phyloP scores from a whole-genome alignment of 2,888 invertebrate species.

The Oscheius sp. region DNA sequence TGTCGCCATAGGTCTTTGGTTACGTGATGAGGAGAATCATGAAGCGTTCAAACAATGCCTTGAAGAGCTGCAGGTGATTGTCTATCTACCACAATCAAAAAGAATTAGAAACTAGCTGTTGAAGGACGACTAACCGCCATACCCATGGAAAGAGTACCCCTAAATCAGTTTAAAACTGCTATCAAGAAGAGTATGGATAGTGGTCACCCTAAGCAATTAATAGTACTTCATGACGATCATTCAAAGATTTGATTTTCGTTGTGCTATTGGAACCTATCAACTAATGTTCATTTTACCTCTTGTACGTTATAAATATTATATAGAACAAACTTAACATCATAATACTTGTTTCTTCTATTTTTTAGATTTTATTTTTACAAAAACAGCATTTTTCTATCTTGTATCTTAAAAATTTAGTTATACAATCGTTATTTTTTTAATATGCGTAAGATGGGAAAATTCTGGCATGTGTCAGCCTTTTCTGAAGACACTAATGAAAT shows the following conservation, averaged over 20 bases:
- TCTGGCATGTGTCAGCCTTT: too few relatives aligned
- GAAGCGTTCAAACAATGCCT: slow-evolving; percentile 39
- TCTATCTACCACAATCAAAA: background rate
- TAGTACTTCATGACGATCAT: slow-evolving; percentile 29
- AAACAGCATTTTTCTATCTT: too few relatives aligned
- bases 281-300: background rate
- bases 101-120: background rate
- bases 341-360: too few relatives aligned
- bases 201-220: slow-evolving; percentile 43
- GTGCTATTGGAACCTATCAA: background rate
- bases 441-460: too few relatives aligned
- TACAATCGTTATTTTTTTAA: too few relatives aligned
- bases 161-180: slow-evolving; percentile 39
- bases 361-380: too few relatives aligned
- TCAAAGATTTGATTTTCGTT: too few relatives aligned
- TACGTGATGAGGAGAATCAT: slow-evolving; percentile 77
- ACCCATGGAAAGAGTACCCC: slow-evolving; percentile 42
- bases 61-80: slow-evolving; percentile 43
- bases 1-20: slow-evolving; percentile 76
- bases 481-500: too few relatives aligned
- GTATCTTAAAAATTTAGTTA: too few relatives aligned
- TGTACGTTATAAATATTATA: background rate
- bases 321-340: too few relatives aligned
- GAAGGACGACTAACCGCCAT: slow-evolving; percentile 45
- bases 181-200: slow-evolving; percentile 40